Percentiles rank a stretch among this genome's conserved stretches.
phyloP scores from a whole-genome alignment of 2,888 invertebrate species.

The Ormyrus rosae region DNA sequence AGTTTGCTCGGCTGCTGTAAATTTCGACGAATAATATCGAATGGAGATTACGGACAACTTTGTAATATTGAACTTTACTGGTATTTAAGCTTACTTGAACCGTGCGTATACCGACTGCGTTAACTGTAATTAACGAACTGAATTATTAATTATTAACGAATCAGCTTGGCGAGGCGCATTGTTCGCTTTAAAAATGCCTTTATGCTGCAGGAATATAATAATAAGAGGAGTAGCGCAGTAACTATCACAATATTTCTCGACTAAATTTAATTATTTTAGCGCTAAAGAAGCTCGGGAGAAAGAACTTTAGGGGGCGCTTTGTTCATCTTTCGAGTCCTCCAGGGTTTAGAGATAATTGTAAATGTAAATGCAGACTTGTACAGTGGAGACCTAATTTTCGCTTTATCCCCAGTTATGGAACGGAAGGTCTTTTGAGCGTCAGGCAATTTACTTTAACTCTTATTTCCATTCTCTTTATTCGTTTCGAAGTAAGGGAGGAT shows the following conservation, averaged over 20 bases:
- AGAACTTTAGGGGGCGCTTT: slow-evolving; percentile 19
- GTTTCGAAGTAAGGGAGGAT: slow-evolving; percentile 12
- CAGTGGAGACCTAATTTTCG: slow-evolving; percentile 41
- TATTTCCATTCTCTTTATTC: slow-evolving; percentile 44
- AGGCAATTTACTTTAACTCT: slow-evolving; percentile 39
- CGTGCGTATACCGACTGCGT: too few species aligned
- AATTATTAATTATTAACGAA: too few species aligned
- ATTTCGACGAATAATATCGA: too few species aligned
- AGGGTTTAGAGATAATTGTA: slow-evolving; percentile 41
- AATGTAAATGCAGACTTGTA: slow-evolving; percentile 37
- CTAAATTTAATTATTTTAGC: slow-evolving; percentile 7
- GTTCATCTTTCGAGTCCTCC: slow-evolving; percentile 24
- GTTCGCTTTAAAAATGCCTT: too few species aligned
- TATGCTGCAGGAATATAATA: too few species aligned
- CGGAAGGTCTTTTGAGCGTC: slow-evolving; percentile 28
- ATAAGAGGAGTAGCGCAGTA: neutral
- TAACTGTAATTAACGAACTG: too few species aligned
- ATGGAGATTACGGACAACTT: too few species aligned
- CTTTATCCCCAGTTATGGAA: slow-evolving; percentile 47
- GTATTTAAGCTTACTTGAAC: too few species aligned
- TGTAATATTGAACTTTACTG: too few species aligned
- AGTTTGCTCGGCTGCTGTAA: too few species aligned
- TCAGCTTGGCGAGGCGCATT: neutral
- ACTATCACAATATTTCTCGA: neutral
- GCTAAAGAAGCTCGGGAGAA: neutral